Conservation (phyloP, 2,113 vertebrate genomes). For the Hyaena hyaena region DNA sequence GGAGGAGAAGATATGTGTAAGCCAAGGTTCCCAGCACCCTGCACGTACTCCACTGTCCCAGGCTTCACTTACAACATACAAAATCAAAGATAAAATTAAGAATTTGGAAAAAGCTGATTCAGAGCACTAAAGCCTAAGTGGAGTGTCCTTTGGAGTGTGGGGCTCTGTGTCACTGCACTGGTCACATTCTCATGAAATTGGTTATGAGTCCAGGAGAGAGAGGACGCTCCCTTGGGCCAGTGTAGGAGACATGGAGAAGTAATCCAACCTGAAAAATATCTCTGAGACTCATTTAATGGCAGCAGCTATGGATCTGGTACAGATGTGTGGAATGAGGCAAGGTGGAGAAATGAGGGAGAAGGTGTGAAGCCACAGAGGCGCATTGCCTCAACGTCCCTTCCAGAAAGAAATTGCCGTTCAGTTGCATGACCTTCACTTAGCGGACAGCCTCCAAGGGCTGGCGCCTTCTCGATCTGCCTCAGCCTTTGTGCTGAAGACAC, state of each 20-base stretch:
- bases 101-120: not conserved
- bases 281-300: not conserved
- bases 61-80: not conserved
- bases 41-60: not conserved
- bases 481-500: not conserved
- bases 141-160: not conserved
- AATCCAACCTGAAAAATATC: not conserved
- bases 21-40: not conserved
- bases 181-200: not conserved
- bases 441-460: not conserved
- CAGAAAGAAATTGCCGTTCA: not conserved
- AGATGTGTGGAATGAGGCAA: not conserved
- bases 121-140: not conserved
- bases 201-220: not conserved
- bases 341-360: not conserved
- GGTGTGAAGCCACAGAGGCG: not conserved
- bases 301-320: not conserved
- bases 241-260: not conserved
- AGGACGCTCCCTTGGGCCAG: not conserved
- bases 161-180: not conserved
- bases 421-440: not conserved
- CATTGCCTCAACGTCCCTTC: not conserved
- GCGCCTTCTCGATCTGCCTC: not conserved
- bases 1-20: not conserved
- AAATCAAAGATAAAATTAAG: not conserved